phyloP scores from a whole-genome alignment of 2,888 invertebrate genomes.

The Apamea monoglypha region DNA sequence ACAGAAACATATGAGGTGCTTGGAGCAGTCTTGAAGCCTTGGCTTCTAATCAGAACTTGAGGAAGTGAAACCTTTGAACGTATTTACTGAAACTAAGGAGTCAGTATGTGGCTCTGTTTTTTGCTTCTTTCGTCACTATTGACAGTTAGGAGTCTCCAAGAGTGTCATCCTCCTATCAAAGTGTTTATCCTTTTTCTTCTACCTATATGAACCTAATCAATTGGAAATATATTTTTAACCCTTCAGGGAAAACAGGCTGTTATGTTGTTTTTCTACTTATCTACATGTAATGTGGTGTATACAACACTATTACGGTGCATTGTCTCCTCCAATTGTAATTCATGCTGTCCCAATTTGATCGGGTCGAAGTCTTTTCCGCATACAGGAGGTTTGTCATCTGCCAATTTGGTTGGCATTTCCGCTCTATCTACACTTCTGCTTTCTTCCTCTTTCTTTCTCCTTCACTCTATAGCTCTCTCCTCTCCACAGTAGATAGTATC shows the following conservation, averaged over 20 bases:
- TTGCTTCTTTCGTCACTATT: background rate
- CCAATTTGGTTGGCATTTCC: conserved; percentile 1
- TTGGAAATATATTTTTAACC: background rate
- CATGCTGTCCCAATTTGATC: background rate
- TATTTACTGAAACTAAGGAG: background rate
- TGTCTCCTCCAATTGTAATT: background rate
- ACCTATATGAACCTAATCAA: background rate
- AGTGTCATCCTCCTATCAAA: background rate
- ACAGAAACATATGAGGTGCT: conserved; percentile 12
- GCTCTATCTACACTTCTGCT: background rate
- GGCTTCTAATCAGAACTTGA: conserved; percentile 9
- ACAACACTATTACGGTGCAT: background rate
- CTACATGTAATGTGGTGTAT: background rate
- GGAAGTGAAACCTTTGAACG: background rate
- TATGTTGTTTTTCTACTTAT: background rate
- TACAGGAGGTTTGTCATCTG: background rate
- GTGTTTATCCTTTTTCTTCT: background rate
- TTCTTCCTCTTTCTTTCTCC: conserved; percentile 7
- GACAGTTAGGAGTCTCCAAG: background rate
- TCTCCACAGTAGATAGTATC: background rate
- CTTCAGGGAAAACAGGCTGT: too few relatives aligned
- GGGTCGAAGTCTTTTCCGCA: background rate
- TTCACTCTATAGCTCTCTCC: background rate
- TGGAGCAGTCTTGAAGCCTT: conserved; percentile 11
- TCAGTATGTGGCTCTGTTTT: background rate